phyloP scores from a whole-genome alignment of 2,113 vertebrate genomes.

The Syngnathus typhle region DNA sequence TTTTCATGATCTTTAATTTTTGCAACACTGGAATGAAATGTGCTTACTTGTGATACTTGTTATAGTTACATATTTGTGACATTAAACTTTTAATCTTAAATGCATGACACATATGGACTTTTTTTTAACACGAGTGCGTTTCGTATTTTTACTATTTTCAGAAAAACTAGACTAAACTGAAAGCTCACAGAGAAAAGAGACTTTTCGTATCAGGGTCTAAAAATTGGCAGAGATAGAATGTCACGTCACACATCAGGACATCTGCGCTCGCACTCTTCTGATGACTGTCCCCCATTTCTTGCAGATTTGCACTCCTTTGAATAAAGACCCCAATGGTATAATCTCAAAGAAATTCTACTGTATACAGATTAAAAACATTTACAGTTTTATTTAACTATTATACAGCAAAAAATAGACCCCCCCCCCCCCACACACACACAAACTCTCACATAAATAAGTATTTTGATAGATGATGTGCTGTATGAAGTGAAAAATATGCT shows the following conservation, averaged over 20 bases:
- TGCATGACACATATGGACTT: neutral
- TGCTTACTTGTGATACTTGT: too few relatives aligned
- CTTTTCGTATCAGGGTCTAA: conserved; percentile 19
- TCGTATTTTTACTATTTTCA: neutral
- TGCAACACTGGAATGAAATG: neutral
- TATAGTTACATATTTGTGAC: neutral
- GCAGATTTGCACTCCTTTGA: neutral
- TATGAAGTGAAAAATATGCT: neutral
- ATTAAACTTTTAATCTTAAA: neutral
- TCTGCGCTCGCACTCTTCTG: conserved; percentile 5
- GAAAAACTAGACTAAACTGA: neutral
- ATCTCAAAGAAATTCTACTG: neutral
- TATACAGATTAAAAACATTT: neutral
- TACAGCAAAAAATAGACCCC: neutral
- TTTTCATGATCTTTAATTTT: neutral
- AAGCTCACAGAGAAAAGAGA: conserved; percentile 33
- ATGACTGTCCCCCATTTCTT: neutral
- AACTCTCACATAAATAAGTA: too few relatives aligned
- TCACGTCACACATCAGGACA: conserved; percentile 34
- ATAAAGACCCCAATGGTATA: neutral
- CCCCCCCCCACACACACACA: too few relatives aligned
- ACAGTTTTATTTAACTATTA: neutral
- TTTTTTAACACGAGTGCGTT: neutral
- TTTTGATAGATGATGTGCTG: neutral
- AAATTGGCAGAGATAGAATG: conserved; percentile 5